Evolutionary conservation across 2,113 vertebrate genomes (phyloP).

Genomic region (Merops nubicus): DNA sequence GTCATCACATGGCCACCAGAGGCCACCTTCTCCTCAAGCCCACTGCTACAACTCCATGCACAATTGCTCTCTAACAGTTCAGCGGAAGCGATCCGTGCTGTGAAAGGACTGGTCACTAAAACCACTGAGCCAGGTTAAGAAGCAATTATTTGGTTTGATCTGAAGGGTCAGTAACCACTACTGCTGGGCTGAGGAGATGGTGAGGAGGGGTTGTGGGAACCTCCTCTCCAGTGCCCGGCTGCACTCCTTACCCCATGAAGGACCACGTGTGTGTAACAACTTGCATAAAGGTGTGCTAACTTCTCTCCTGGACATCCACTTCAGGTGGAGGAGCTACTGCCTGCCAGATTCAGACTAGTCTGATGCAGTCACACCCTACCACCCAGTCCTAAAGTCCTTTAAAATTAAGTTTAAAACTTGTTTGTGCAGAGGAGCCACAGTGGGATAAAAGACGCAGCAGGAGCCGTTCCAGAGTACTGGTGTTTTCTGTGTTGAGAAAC

Average conservation of each 20-base stretch:
- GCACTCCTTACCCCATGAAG: accelerated
- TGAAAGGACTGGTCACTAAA: not conserved
- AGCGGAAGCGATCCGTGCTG: not conserved
- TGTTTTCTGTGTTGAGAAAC: accelerated
- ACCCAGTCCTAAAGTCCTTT: not conserved
- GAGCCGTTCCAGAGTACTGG: not conserved
- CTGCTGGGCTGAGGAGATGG: not conserved
- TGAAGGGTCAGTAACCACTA: not conserved
- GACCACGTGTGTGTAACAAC: accelerated
- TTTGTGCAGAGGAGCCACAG: not conserved
- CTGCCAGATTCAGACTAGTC: not conserved
- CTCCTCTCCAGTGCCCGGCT: not conserved
- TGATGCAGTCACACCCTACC: not conserved
- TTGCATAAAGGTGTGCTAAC: not conserved
- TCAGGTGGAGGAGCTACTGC: accelerated
- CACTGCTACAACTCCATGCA: accelerated
- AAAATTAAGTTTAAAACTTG: not conserved
- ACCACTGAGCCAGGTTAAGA: not conserved
- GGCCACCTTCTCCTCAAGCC: not conserved
- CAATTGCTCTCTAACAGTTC: not conserved
- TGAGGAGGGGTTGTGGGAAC: not conserved
- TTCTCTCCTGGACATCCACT: not conserved
- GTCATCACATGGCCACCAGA: not conserved
- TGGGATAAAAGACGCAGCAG: not conserved
- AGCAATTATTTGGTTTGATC: not conserved